These are phyloP conservation scores for Drosophila setosimentum DNA, from an alignment of 2,888 invertebrate species.

Conservation along the genomic window DNA sequence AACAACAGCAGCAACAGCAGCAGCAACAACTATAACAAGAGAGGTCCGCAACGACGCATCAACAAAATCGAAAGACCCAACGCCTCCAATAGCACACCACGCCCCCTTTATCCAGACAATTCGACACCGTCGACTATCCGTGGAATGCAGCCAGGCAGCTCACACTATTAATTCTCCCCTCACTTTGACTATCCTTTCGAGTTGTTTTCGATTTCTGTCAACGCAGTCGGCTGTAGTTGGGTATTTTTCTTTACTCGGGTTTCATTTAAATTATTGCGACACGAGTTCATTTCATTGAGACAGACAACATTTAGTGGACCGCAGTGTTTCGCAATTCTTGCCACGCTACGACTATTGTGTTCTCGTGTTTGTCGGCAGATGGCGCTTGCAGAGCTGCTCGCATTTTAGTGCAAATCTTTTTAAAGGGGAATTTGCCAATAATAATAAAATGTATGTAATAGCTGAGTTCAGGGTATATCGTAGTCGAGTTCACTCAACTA, in stretches of 20 bases:
- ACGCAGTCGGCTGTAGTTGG: constrained; percentile 26
- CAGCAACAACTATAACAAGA: constrained; percentile 27
- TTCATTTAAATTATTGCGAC: constrained; percentile 75
- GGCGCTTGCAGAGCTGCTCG: too few relatives aligned
- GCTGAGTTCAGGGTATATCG: too few relatives aligned
- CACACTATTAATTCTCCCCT: constrained; percentile 5
- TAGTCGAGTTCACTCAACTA: too few relatives aligned
- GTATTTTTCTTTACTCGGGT: constrained; percentile 15
- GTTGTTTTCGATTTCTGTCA: constrained; percentile 57
- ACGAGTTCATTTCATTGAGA: constrained; percentile 60
- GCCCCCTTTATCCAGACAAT: neutral
- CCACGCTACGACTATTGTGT: too few relatives aligned
- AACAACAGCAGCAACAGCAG: constrained; percentile 2
- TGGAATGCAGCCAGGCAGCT: constrained; percentile 24
- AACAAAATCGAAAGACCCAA: constrained; percentile 57
- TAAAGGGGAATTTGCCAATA: too few relatives aligned
- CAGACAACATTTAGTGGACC: constrained; percentile 40
- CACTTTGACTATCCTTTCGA: constrained; percentile 2
- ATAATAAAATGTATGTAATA: too few relatives aligned
- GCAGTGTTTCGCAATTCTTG: constrained; percentile 26
- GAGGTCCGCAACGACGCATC: constrained; percentile 35
- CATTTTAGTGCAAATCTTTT: too few relatives aligned
- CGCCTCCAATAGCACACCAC: constrained; percentile 41
- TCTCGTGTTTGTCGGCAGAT: too few relatives aligned
- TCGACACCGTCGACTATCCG: constrained; percentile 11